phyloP scores from a whole-genome alignment of 2,113 vertebrate species.

The Synodontis membranacea region DNA sequence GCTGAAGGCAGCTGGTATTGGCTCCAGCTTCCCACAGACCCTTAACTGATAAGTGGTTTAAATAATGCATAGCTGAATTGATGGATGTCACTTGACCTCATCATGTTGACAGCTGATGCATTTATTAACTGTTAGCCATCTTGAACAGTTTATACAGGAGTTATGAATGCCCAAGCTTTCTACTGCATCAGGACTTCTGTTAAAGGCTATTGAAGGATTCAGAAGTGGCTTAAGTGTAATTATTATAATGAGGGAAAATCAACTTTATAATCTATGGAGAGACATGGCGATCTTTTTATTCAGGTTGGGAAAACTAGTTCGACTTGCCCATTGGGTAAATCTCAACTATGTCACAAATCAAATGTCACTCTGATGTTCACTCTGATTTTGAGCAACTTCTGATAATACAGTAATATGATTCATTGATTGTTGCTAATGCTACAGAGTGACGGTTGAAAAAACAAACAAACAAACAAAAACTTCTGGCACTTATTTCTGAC shows the following conservation, averaged over 20 bases:
- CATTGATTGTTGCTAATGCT: slow-evolving; percentile 68
- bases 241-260: slow-evolving; percentile 70
- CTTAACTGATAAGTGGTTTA: too few relatives aligned
- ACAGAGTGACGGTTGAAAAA: background rate
- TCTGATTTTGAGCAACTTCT: slow-evolving; percentile 59
- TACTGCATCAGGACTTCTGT: slow-evolving; percentile 50
- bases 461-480: too few relatives aligned
- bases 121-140: background rate
- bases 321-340: slow-evolving; percentile 62
- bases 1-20: too few relatives aligned
- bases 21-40: too few relatives aligned
- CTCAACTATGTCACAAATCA: slow-evolving; percentile 61
- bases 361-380: too few relatives aligned
- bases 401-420: slow-evolving; percentile 66
- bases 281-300: slow-evolving; percentile 74
- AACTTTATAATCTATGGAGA: slow-evolving; percentile 77
- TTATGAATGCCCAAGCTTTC: slow-evolving; percentile 11
- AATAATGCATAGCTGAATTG: too few relatives aligned
- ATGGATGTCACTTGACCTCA: too few relatives aligned
- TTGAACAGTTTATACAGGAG: background rate
- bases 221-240: slow-evolving; percentile 77
- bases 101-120: too few relatives aligned
- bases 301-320: slow-evolving; percentile 66
- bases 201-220: slow-evolving; percentile 66
- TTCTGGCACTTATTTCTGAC: background rate